Percentiles rank a stretch among this genome's conserved stretches.
Conservation (phyloP, 1,140 invertebrate species). For the Pararge aegeria region DNA sequence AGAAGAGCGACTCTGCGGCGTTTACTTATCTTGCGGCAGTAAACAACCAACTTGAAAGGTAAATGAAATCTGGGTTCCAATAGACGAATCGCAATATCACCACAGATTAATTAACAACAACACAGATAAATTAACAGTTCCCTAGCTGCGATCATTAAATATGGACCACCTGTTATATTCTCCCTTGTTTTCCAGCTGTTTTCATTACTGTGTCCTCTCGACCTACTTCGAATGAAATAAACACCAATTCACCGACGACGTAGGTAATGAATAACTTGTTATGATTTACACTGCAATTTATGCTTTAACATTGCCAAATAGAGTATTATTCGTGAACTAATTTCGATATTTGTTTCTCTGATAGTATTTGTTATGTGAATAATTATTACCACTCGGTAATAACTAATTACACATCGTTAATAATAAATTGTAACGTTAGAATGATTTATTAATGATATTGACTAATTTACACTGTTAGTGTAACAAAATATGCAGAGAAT, state of each 20-base stretch:
- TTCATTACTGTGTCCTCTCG: constrained; percentile 10
- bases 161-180: constrained; percentile 52
- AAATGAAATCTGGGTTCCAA: not conserved
- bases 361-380: no score
- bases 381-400: no score
- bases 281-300: constrained; percentile 10
- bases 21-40: no score
- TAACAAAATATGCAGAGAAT: no score
- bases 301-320: constrained; percentile 1
- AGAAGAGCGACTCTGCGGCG: no score
- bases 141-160: constrained; percentile 49
- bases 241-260: constrained; percentile 1
- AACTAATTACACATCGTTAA: no score
- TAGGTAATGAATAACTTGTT: constrained; percentile 9
- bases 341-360: not conserved
- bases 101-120: constrained; percentile 29
- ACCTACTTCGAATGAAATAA: constrained; percentile 14
- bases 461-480: no score
- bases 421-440: no score
- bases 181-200: constrained; percentile 17
- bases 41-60: not conserved
- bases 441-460: no score
- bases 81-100: constrained; percentile 26
- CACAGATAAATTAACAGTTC: constrained; percentile 47
- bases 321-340: not conserved